Evolutionary conservation across 1,140 invertebrate species (phyloP), one percentile per base, ranked within the genome.

Genomic region (Trachelipus rathkii): DNA sequence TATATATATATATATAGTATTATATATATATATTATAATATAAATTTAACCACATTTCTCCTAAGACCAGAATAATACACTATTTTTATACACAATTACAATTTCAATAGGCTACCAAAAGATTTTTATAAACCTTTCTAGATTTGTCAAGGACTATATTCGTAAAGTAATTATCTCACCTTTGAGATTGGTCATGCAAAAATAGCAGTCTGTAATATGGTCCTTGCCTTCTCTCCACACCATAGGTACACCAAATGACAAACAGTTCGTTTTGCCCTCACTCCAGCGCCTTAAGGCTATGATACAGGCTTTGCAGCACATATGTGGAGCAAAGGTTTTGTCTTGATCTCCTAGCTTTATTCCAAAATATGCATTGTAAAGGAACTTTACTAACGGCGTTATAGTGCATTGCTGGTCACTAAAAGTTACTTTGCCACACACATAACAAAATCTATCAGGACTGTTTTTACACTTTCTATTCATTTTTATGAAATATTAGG

Each of bases 181-280:
- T 73, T 68, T 73, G 69, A 84, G 71, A 76, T 82, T 82, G 3
- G 78, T 77, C 23, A 82, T 74, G 71, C 83, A 84, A 70, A 84
- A 84, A 72, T 82, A 84, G 74, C 81, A 84, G 72, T 84, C 82
- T 33, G 81, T 77, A 23, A 50, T 44, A 77, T 84, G 81, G 72
- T 82, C 80, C 76, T 75, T 79, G 33, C 70, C 83, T 80, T 83
- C 81, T 77, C 79, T 60, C 80, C 81, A 80, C 67, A 82, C 78
- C 79, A 75, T 82, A 6, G 77, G 77, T 72, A 75, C 44, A 72
- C 72, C 67, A 79, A 83, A 84, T 9, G 74, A 76, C 77, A 83
- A 45, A 24, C 60, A 66, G 60, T 66, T 66, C 60, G 60, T 66
- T 66, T 66, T 66, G 60, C 21, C 60, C 21, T 66, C 60, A 66